These are phyloP conservation scores for Sinocyclocheilus anshuiensis DNA, from an alignment of 2,113 vertebrate species.

Conservation along the genomic window DNA sequence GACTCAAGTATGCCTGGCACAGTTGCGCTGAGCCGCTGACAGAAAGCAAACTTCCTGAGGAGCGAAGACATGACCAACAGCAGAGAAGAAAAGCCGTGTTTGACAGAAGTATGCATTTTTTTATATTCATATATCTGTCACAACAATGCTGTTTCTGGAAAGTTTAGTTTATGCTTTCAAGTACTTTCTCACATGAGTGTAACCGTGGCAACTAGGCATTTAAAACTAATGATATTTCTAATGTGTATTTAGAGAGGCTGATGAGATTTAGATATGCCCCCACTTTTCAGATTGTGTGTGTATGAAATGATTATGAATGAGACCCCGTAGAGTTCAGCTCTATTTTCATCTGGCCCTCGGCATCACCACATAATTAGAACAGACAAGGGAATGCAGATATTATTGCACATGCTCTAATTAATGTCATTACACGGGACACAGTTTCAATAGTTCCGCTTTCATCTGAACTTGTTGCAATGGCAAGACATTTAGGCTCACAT, in stretches of 20 bases:
- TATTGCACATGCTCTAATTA: conserved; percentile 47
- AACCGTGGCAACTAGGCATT: background rate
- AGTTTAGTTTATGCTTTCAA: background rate
- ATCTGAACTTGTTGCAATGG: background rate
- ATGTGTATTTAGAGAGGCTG: conserved; percentile 14
- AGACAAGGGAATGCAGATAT: conserved; percentile 34
- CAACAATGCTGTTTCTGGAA: conserved; percentile 1
- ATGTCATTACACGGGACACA: conserved; percentile 39
- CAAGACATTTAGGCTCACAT: conserved; percentile 15
- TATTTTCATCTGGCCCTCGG: conserved; percentile 43
- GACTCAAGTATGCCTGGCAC: background rate
- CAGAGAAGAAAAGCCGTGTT: background rate
- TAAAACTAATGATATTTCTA: background rate
- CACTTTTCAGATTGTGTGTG: conserved; percentile 19
- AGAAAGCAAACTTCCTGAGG: background rate
- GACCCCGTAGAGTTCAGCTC: conserved; percentile 51
- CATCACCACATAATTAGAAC: conserved; percentile 43
- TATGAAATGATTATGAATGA: conserved; percentile 41
- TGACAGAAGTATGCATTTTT: background rate
- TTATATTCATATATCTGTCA: background rate
- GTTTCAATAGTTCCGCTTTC: conserved; percentile 21
- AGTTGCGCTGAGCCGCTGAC: background rate
- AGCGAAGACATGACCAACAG: background rate
- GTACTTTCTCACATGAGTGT: background rate
- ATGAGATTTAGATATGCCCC: background rate